Evolutionary conservation across 1,140 invertebrate species (phyloP).

Genomic region (Eurosta solidaginis): DNA sequence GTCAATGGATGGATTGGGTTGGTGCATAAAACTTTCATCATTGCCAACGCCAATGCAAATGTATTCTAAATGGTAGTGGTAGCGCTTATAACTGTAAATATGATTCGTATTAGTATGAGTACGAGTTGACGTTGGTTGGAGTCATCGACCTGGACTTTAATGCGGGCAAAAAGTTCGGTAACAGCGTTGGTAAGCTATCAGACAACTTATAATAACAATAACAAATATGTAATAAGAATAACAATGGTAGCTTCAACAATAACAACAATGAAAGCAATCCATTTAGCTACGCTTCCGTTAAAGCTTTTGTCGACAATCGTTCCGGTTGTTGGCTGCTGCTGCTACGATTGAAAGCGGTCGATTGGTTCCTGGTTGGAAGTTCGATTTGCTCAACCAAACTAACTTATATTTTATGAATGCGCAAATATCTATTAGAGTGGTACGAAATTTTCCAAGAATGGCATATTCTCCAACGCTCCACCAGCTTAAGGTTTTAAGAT

Average conservation of each 20-base stretch:
- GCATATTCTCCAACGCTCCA: too few relatives aligned
- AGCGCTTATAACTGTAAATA: too few relatives aligned
- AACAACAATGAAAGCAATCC: conserved; percentile 23
- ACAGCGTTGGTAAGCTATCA: background rate
- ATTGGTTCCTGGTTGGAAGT: background rate
- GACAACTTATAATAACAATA: conserved; percentile 23
- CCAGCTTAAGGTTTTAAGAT: too few relatives aligned
- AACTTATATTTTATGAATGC: too few relatives aligned
- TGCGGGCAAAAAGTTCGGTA: background rate
- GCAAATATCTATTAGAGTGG: too few relatives aligned
- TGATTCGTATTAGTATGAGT: background rate
- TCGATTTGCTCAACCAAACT: too few relatives aligned
- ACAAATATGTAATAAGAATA: conserved; percentile 12
- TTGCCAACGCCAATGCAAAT: conserved; percentile 1
- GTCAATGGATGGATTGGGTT: background rate
- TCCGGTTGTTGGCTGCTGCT: background rate
- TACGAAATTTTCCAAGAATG: too few relatives aligned
- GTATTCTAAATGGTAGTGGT: background rate
- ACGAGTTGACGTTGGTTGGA: background rate
- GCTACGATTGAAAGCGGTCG: background rate
- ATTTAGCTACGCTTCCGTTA: conserved; percentile 25
- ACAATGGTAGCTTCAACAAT: background rate
- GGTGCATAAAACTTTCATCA: conserved; percentile 7
- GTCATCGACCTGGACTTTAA: conserved; percentile 2
- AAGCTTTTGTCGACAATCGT: conserved; percentile 23